Evolutionary conservation across 2,113 vertebrate genomes (phyloP).

Genomic region (Sceloporus undulatus): DNA sequence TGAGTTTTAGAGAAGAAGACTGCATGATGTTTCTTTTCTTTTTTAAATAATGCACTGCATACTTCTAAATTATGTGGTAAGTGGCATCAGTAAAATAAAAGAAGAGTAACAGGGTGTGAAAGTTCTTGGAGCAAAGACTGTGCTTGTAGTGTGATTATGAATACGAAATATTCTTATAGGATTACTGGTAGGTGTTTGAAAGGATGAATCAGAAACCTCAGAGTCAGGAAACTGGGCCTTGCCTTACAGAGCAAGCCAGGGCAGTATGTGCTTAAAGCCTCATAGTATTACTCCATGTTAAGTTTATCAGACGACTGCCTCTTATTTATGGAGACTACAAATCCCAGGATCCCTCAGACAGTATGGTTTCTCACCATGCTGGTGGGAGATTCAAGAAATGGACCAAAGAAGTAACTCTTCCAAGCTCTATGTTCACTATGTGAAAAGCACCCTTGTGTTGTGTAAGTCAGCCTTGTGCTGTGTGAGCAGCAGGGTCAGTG

Average conservation of each 20-base stretch:
- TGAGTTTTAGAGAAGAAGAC: background rate
- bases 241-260: background rate
- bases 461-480: background rate
- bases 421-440: too few species aligned
- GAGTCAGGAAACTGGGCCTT: background rate
- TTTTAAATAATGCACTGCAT: background rate
- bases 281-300: background rate
- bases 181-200: background rate
- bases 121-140: background rate
- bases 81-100: background rate
- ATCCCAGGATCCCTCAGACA: too few species aligned
- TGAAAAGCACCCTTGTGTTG: too few species aligned
- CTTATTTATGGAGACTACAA: too few species aligned
- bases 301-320: too few species aligned
- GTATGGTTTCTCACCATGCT: too few species aligned
- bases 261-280: background rate
- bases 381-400: too few species aligned
- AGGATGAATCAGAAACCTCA: background rate
- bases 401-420: too few species aligned
- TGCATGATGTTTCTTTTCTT: background rate
- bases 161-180: background rate
- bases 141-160: background rate
- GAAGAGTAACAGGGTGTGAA: background rate
- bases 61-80: accelerated
- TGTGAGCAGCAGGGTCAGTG: background rate